Conservation (phyloP, 2,113 vertebrate genomes). For the Tragelaphus strepsiceros region DNA sequence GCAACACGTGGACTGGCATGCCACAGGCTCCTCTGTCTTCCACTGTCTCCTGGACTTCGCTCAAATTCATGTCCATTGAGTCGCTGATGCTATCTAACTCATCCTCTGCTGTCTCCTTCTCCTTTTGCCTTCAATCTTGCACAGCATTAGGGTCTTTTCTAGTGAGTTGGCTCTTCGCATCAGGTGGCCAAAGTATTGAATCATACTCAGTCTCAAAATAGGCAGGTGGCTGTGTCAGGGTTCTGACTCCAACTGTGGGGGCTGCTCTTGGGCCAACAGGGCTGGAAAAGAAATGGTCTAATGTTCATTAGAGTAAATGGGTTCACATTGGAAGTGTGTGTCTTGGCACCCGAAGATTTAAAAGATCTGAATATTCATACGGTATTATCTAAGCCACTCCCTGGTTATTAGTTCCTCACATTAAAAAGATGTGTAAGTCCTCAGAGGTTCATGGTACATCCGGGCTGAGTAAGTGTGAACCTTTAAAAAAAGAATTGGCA, state of each 20-base stretch:
- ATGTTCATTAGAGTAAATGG: constrained; percentile 16
- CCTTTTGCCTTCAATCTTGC: neutral
- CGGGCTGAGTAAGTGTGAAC: constrained; percentile 62
- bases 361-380: constrained; percentile 80
- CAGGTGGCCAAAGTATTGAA: neutral
- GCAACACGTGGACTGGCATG: neutral
- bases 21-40: neutral
- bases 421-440: constrained; percentile 74
- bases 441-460: constrained; percentile 61
- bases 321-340: constrained; percentile 53
- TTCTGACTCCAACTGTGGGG: constrained; percentile 35
- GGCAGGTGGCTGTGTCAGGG: neutral
- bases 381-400: constrained; percentile 78
- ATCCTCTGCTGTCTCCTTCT: neutral
- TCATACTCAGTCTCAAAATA: neutral
- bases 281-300: constrained; percentile 64
- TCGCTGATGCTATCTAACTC: neutral
- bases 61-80: neutral
- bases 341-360: constrained; percentile 62
- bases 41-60: neutral
- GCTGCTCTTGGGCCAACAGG: constrained; percentile 22
- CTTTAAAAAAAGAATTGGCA: neutral
- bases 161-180: neutral
- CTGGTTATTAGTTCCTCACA: constrained; percentile 77
- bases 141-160: neutral